Evolutionary conservation across 1,140 invertebrate genomes (phyloP).

Genomic region (Mizuhopecten yessoensis): DNA sequence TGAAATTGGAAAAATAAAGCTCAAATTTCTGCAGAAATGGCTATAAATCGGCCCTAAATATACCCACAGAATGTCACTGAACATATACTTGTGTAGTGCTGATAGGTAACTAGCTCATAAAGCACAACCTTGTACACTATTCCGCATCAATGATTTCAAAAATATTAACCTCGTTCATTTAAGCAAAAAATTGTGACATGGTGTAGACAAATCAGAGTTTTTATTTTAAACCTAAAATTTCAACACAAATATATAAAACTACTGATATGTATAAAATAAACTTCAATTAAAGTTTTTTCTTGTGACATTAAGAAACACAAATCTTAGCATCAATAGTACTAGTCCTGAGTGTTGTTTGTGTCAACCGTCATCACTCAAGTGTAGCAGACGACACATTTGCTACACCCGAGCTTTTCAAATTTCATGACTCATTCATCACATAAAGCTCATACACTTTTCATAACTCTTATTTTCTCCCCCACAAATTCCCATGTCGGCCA

Average conservation of each 20-base stretch:
- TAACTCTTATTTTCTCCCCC: neutral
- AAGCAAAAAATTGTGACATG: neutral
- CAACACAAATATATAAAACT: too few species aligned
- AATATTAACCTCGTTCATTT: neutral
- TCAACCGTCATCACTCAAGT: neutral
- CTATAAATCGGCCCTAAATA: too few species aligned
- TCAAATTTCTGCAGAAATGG: too few species aligned
- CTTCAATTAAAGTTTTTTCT: neutral
- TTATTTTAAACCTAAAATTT: neutral
- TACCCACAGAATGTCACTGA: too few species aligned
- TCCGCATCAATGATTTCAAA: neutral
- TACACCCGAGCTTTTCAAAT: neutral
- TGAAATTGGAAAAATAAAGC: too few species aligned
- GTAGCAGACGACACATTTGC: constrained; percentile 3
- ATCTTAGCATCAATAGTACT: neutral
- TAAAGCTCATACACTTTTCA: neutral
- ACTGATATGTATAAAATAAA: neutral
- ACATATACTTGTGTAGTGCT: too few species aligned
- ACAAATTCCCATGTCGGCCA: neutral
- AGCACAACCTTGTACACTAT: neutral
- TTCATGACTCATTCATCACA: neutral
- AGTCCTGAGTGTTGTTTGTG: neutral
- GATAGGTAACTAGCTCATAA: too few species aligned
- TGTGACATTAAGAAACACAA: neutral
- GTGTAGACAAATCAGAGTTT: neutral